Base-by-base conservation (phyloP, 1,140 invertebrate genomes). In the Lordiphosa mommai region DNA sequence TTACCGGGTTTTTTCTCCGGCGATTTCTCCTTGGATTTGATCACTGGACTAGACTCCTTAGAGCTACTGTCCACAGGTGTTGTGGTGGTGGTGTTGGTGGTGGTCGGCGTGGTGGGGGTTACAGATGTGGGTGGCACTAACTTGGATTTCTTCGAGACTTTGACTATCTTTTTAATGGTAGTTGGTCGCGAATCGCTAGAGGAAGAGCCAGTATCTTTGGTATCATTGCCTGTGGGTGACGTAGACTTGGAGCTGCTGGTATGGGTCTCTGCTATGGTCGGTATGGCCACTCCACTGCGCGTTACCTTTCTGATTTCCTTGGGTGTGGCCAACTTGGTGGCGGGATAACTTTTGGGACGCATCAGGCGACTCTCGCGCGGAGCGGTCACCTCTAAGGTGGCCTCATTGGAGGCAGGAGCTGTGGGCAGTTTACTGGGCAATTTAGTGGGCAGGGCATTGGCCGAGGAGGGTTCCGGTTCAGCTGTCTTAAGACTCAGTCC, bases 261-360 rank as follows among this genome's bases (percentile, higher is more conserved):
- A 2, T 49, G 37, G 5, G 41, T 23, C 13, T 87, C 77, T 0
- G 63, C 36, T 16, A 72, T 85, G 7, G 57, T 68, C 4, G 77
- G 40, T 44, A 87, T 85, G 6, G 77, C 84, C 1, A 58, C 63
- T 3, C 85, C 79, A 29, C 85, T 87, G 36, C 72, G 65, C 0
- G 74, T 73, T 3, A 82, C 65, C 34, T 82, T 82, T 7, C 79
- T 70, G 5, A 80, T 32, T n/a, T 88, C 88, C n/a, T 88, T 89
- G n/a, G 86, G 80, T 23, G 86, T 69, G 8, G 73, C 49, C 9
- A 89, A 5, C 41, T 89, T 89, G 29, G 86, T 87, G 37, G 85
- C 86, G 9, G 91, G 91, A 86, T 92, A 92, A 70, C 91, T 92
- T 61, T 92, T 92, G 2, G 88, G 88, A 6, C 87, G 67, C 49